A percentile compares a stretch with the other conserved stretches of the same genome.
Conservation (phyloP, 2,888 invertebrate genomes). For the Isoperla grammatica region DNA sequence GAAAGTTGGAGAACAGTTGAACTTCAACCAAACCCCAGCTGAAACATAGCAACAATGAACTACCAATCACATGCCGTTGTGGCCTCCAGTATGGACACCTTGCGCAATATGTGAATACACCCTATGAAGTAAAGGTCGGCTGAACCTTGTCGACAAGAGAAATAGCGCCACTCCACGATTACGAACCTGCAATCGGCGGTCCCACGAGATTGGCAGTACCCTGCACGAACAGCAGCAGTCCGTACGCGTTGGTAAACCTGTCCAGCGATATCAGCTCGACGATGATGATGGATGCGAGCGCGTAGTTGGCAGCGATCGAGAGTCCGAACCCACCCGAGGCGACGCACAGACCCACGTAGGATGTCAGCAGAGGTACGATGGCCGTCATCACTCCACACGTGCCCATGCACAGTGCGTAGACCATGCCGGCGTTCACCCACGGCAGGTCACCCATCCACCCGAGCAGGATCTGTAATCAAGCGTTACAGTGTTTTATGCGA, state of each 20-base stretch:
- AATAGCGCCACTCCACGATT: too few relatives aligned
- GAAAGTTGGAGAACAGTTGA: too few relatives aligned
- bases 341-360: slow-evolving; percentile 55
- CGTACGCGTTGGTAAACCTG: slow-evolving; percentile 87
- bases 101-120: too few relatives aligned
- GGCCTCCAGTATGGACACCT: too few relatives aligned
- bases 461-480: slow-evolving; percentile 59
- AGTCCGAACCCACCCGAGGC: slow-evolving; percentile 79
- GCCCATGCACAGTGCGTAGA: slow-evolving; percentile 78
- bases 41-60: too few relatives aligned
- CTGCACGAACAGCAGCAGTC: slow-evolving; percentile 78
- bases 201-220: slow-evolving; percentile 87
- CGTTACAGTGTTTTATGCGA: not conserved
- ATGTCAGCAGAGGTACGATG: slow-evolving; percentile 57
- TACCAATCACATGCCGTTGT: too few relatives aligned
- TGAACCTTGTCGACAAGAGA: too few relatives aligned
- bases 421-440: slow-evolving; percentile 67
- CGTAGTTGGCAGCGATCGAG: slow-evolving; percentile 88
- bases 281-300: slow-evolving; percentile 82
- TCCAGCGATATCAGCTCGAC: slow-evolving; percentile 87
- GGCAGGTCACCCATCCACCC: slow-evolving; percentile 84
- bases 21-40: too few relatives aligned
- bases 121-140: too few relatives aligned
- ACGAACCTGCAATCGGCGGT: slow-evolving; percentile 78
- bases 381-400: slow-evolving; percentile 62